These are phyloP conservation scores for Brachymystax lenok DNA, from an alignment of 2,797 vertebrate species.

Conservation along the genomic window DNA sequence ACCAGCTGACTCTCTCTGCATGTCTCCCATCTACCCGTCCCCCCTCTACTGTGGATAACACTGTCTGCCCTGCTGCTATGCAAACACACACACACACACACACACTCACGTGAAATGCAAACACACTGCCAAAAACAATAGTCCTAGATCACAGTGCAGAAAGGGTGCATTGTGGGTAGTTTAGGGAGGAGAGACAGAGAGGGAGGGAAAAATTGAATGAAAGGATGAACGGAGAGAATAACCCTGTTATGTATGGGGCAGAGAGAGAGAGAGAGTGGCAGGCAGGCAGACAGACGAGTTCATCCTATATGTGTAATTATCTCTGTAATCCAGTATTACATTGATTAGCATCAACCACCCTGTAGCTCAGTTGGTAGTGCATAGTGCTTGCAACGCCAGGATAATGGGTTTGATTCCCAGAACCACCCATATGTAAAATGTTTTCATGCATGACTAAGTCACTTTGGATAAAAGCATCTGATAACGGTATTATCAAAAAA, in stretches of 20 bases:
- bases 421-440: no score
- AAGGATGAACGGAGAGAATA: conserved; percentile 38
- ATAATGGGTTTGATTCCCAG: no score
- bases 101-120: conserved; percentile 25
- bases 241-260: conserved; percentile 16
- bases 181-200: conserved; percentile 11
- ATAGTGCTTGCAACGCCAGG: no score
- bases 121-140: conserved; percentile 68
- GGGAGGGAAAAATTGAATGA: conserved; percentile 18
- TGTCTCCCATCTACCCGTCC: not conserved
- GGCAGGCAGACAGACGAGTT: no score
- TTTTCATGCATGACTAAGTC: no score
- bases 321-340: no score
- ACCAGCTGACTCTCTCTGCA: conserved; percentile 3
- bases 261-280: no score
- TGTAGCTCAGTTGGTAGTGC: no score
- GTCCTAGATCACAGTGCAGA: conserved; percentile 56
- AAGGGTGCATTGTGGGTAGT: conserved; percentile 22
- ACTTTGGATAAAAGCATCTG: no score
- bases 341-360: no score
- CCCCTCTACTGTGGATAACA: not conserved
- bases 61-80: conserved; percentile 3
- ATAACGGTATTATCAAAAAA: no score
- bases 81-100: not conserved
- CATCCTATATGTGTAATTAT: no score